Conservation (phyloP, 2,797 vertebrate genomes). For the Gymnoscopelus microlampas region DNA sequence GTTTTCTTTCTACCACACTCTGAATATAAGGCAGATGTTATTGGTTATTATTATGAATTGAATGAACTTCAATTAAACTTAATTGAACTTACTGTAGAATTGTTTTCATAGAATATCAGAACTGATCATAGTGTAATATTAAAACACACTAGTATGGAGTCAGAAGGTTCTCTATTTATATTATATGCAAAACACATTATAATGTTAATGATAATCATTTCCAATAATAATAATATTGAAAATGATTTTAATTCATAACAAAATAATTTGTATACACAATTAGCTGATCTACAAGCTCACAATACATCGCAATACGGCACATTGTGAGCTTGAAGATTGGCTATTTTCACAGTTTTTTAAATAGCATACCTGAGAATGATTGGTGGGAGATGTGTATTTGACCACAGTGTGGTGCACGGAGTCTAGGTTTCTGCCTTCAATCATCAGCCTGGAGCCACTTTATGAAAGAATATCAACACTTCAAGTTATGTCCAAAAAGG, state of each 20-base stretch:
- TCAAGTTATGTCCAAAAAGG: neutral
- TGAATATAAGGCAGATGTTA: neutral
- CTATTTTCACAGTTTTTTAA: neutral
- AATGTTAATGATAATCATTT: too few species aligned
- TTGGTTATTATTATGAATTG: neutral
- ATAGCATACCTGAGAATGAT: conserved; percentile 58
- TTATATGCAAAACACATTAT: too few species aligned
- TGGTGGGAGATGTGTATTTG: conserved; percentile 66
- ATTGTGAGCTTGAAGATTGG: too few species aligned
- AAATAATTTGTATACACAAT: too few species aligned
- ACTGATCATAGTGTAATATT: neutral
- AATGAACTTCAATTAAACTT: neutral
- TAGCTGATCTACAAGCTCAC: too few species aligned
- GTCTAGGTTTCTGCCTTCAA: conserved; percentile 87
- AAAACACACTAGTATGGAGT: too few species aligned
- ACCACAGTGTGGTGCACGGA: conserved; percentile 82
- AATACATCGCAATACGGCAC: too few species aligned
- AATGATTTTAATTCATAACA: too few species aligned
- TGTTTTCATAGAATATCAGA: neutral
- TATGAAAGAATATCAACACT: neutral
- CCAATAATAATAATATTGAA: too few species aligned
- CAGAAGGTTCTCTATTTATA: too few species aligned
- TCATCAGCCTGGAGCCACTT: conserved; percentile 85
- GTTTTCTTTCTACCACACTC: neutral
- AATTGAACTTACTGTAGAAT: neutral